phyloP scores from a whole-genome alignment of 2,888 invertebrate genomes.

The Chymomyza caudatula region DNA sequence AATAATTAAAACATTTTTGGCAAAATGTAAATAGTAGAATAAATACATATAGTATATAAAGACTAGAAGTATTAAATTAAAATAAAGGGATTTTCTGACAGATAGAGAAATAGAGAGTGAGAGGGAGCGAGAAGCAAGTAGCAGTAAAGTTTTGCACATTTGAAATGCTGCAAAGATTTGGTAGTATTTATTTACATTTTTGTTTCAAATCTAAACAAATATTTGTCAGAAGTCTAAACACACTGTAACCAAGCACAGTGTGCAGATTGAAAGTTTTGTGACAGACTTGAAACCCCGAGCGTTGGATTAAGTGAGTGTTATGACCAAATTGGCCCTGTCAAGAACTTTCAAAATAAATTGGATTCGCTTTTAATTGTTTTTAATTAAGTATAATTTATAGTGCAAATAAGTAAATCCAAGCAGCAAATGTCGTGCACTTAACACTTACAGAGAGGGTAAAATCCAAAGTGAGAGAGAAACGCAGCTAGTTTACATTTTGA shows the following conservation, averaged over 20 bases:
- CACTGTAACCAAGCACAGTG: neutral
- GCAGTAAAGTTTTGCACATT: conserved; percentile 62
- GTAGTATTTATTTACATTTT: conserved; percentile 37
- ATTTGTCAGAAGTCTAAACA: conserved; percentile 36
- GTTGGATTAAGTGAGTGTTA: conserved; percentile 15
- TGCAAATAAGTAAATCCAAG: conserved; percentile 44
- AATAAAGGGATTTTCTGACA: neutral
- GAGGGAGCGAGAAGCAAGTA: too few species aligned
- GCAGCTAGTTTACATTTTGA: conserved; percentile 47
- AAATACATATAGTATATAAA: neutral
- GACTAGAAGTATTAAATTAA: neutral
- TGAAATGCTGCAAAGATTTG: conserved; percentile 61
- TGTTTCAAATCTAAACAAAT: conserved; percentile 54
- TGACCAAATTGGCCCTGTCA: conserved; percentile 25
- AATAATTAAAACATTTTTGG: conserved; percentile 56
- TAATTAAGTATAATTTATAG: conserved; percentile 73
- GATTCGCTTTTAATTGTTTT: conserved; percentile 75
- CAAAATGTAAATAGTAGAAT: conserved; percentile 11
- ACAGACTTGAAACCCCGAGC: conserved; percentile 5
- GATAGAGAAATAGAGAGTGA: neutral
- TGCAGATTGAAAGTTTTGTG: neutral
- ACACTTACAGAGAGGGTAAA: neutral
- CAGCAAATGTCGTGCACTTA: too few species aligned
- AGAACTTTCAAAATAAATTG: conserved; percentile 29
- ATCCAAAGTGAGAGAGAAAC: neutral